A percentile compares a stretch with the other conserved stretches of the same genome.
These are phyloP conservation scores for Bacillus rossius DNA, from an alignment of 1,140 invertebrate genomes.

Conservation along the genomic window DNA sequence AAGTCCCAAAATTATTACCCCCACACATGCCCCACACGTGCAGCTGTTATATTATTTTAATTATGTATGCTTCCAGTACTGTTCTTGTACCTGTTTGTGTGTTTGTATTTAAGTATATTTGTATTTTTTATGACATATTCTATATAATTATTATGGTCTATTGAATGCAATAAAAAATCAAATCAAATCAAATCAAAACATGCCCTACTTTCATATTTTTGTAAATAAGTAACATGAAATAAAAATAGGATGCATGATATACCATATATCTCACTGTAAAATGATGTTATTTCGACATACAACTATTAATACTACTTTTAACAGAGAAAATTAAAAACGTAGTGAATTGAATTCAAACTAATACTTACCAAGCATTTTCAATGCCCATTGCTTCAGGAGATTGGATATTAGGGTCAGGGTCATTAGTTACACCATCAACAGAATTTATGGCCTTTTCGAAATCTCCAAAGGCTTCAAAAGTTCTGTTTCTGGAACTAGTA, in stretches of 20 bases:
- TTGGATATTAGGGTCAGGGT: slow-evolving; percentile 21
- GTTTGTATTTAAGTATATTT: no score
- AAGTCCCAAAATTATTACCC: no score
- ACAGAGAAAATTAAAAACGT: not conserved
- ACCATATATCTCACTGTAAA: not conserved
- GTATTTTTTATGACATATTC: no score
- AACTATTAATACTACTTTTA: no score
- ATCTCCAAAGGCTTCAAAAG: slow-evolving; percentile 6
- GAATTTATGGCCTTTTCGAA: not conserved
- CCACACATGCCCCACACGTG: no score
- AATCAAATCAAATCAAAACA: not conserved
- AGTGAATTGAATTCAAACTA: not conserved
- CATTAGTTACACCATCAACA: not conserved
- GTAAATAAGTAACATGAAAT: not conserved
- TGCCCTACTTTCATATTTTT: not conserved
- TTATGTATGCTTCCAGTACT: no score
- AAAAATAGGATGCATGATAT: not conserved
- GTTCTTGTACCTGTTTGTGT: no score
- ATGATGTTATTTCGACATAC: no score
- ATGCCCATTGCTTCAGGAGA: slow-evolving; percentile 40
- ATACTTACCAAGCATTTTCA: slow-evolving; percentile 41
- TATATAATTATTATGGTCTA: no score
- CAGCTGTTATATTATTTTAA: no score
- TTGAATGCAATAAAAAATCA: no score
- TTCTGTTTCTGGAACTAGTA: not conserved